phyloP scores from a whole-genome alignment of 2,888 invertebrate genomes.

The Ormyrus nitidulus region DNA sequence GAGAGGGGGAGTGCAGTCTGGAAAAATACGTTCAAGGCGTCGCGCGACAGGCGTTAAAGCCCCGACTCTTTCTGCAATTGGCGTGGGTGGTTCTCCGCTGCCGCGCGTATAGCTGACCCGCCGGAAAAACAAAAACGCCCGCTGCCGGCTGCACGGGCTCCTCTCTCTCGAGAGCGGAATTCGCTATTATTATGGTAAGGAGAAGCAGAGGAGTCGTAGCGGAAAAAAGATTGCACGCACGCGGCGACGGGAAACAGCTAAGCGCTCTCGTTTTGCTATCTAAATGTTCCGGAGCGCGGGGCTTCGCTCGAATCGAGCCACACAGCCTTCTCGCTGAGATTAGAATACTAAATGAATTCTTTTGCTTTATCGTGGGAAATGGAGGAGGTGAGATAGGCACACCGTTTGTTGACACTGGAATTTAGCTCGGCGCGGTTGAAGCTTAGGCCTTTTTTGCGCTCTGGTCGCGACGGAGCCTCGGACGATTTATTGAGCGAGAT shows the following conservation, averaged over 20 bases:
- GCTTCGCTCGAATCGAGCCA: no score
- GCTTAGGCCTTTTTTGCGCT: no score
- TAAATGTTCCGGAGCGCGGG: not conserved
- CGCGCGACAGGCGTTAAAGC: slow-evolving; percentile 30
- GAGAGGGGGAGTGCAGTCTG: slow-evolving; percentile 58
- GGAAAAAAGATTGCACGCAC: no score
- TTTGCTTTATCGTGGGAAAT: not conserved
- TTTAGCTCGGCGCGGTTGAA: no score
- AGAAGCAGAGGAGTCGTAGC: no score
- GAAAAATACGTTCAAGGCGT: slow-evolving; percentile 65
- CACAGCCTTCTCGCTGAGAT: not conserved
- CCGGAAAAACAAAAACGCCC: slow-evolving; percentile 57
- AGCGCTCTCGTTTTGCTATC: not conserved
- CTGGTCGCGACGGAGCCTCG: no score
- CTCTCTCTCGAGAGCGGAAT: no score
- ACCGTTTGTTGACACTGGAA: no score
- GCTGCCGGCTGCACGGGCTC: no score
- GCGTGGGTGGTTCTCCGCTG: slow-evolving; percentile 60
- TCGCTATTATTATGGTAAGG: no score
- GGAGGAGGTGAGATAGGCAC: not conserved
- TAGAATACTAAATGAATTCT: not conserved
- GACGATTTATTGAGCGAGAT: no score
- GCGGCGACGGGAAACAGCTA: no score
- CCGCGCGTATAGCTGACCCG: slow-evolving; percentile 60
- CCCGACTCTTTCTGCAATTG: slow-evolving; percentile 23